These are phyloP conservation scores for Sarcophaga variegata DNA, from an alignment of 2,888 invertebrate genomes.

Conservation along the genomic window DNA sequence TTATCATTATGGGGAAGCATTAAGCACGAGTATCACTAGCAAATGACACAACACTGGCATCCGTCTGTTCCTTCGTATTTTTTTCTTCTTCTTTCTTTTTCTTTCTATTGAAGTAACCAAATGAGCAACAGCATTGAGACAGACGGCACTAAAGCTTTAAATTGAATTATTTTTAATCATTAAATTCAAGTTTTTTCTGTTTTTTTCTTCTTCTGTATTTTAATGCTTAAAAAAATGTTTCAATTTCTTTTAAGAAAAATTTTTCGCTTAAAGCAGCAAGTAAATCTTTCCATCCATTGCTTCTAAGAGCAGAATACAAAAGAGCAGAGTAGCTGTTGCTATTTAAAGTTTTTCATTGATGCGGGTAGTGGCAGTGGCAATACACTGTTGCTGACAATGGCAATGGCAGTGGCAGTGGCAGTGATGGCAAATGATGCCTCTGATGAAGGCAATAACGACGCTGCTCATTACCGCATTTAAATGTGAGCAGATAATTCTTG, in stretches of 20 bases:
- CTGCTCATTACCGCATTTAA: constrained; percentile 55
- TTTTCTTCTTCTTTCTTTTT: neutral
- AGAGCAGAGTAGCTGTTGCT: constrained; percentile 6
- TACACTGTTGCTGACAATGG: neutral
- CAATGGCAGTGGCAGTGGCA: too few relatives aligned
- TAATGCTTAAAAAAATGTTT: neutral
- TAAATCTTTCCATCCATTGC: constrained; percentile 1
- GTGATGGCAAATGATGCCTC: neutral
- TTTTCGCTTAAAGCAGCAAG: constrained; percentile 16
- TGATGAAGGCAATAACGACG: constrained; percentile 3
- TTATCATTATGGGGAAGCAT: constrained; percentile 19
- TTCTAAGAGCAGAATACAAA: neutral
- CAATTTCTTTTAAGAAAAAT: constrained; percentile 15
- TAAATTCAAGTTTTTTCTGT: constrained; percentile 41
- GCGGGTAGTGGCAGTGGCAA: neutral
- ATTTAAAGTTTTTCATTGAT: neutral
- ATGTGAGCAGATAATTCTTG: constrained; percentile 37
- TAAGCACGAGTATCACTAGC: neutral
- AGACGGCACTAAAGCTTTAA: constrained; percentile 25
- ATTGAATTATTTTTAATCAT: constrained; percentile 62
- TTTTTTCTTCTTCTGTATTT: neutral
- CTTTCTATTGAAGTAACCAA: constrained; percentile 1
- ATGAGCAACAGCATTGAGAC: constrained; percentile 47
- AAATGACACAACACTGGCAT: constrained; percentile 23
- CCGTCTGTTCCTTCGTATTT: neutral